These are phyloP conservation scores for Genyomyrus donnyi DNA, from an alignment of 2,113 vertebrate species.

Conservation along the genomic window DNA sequence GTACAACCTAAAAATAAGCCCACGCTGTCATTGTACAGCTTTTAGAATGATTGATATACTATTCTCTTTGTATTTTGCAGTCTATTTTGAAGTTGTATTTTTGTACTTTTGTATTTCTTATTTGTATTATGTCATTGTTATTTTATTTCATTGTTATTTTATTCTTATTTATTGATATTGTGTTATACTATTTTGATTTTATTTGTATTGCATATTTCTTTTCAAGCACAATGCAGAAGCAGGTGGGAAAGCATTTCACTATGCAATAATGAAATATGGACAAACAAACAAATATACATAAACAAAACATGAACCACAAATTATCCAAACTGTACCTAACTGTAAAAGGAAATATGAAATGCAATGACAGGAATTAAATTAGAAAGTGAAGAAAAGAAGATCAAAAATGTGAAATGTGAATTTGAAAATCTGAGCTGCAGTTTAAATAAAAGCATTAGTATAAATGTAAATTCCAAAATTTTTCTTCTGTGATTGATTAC, in stretches of 20 bases:
- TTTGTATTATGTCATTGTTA: not conserved
- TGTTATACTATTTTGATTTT: not conserved
- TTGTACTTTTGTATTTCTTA: not conserved
- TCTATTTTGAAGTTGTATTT: not conserved
- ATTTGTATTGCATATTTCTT: not conserved
- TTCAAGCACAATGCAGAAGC: not conserved
- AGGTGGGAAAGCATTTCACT: not conserved
- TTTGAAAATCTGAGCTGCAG: not conserved
- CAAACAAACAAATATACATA: not conserved
- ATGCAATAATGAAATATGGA: not conserved
- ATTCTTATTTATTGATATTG: not conserved
- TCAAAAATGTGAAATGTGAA: not conserved
- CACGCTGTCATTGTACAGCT: not conserved
- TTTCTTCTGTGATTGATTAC: not conserved
- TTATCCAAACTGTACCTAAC: not conserved
- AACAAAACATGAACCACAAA: not conserved
- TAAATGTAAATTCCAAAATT: not conserved
- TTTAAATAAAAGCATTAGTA: not conserved
- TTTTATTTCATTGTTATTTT: not conserved
- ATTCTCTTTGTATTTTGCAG: not conserved
- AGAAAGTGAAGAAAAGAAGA: not conserved
- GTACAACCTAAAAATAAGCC: not conserved
- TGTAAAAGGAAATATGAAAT: not conserved
- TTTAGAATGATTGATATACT: not conserved
- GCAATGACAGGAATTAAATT: not conserved